These are phyloP conservation scores for Apeltes quadracus DNA, from an alignment of 2,113 vertebrate species.

Conservation along the genomic window DNA sequence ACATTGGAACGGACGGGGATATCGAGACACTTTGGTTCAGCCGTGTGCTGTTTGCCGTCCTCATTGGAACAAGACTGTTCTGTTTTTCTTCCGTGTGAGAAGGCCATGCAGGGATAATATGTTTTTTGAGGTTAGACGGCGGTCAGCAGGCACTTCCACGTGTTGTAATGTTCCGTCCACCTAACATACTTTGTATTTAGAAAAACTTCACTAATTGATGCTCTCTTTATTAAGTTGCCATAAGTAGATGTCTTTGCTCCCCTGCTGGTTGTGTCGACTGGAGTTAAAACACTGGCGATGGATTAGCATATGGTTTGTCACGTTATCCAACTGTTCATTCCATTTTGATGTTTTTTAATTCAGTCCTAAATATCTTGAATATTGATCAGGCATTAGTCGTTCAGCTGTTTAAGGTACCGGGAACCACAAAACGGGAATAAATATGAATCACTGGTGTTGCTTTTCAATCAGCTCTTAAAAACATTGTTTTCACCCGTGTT, in stretches of 20 bases:
- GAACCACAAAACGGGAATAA: neutral
- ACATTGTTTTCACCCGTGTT: neutral
- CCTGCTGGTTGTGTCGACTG: neutral
- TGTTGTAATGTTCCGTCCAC: neutral
- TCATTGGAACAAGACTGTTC: neutral
- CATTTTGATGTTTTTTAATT: neutral
- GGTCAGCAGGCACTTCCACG: neutral
- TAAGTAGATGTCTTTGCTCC: neutral
- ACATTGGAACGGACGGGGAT: conserved; percentile 35
- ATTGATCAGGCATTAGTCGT: neutral
- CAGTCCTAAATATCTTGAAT: neutral
- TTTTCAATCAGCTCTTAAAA: too few relatives aligned
- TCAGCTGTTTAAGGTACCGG: conserved; percentile 9
- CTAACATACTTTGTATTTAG: neutral
- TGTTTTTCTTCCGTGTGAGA: neutral
- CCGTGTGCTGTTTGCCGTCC: neutral
- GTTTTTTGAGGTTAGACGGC: neutral
- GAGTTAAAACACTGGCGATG: neutral
- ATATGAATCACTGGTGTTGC: neutral
- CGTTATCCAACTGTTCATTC: conserved; percentile 40
- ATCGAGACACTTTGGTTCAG: conserved; percentile 38
- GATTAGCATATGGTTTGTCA: conserved; percentile 16
- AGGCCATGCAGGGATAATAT: neutral
- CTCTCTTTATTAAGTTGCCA: neutral
- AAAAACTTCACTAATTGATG: neutral